Conservation (phyloP, 2,888 invertebrate species). For the Meandrusa payeni region DNA sequence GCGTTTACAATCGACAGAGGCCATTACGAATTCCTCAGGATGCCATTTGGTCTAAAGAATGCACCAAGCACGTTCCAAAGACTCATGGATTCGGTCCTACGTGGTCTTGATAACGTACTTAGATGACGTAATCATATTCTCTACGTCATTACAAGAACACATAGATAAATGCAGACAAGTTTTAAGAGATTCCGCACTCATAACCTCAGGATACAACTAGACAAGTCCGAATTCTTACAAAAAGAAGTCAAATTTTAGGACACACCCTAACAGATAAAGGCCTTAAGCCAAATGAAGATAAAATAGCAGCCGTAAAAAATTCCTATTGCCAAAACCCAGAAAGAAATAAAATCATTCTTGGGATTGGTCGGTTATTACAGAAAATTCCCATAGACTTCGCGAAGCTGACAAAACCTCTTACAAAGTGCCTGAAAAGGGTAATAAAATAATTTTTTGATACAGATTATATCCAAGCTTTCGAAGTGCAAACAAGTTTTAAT, state of each 20-base stretch:
- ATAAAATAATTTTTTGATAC: slow-evolving; percentile 7
- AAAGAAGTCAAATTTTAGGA: slow-evolving; percentile 37
- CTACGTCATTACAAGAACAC: slow-evolving; percentile 32
- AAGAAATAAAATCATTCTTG: slow-evolving; percentile 37
- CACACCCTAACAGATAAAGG: slow-evolving; percentile 38
- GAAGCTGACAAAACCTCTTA: slow-evolving; percentile 33
- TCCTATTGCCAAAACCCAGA: slow-evolving; percentile 32
- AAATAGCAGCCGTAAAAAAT: slow-evolving; percentile 30
- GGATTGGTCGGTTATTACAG: slow-evolving; percentile 36
- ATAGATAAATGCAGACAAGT: slow-evolving; percentile 29
- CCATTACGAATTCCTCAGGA: slow-evolving; percentile 39
- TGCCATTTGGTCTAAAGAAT: slow-evolving; percentile 40
- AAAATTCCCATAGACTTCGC: slow-evolving; percentile 31
- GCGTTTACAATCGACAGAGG: slow-evolving; percentile 37
- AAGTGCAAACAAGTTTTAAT: slow-evolving; percentile 24
- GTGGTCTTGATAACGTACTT: slow-evolving; percentile 36
- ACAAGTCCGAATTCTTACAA: slow-evolving; percentile 34
- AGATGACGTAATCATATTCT: slow-evolving; percentile 36
- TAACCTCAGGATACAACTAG: slow-evolving; percentile 26
- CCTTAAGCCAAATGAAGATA: slow-evolving; percentile 39
- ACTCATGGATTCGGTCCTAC: slow-evolving; percentile 39
- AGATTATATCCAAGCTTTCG: slow-evolving; percentile 25
- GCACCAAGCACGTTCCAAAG: slow-evolving; percentile 41
- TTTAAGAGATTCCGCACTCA: slow-evolving; percentile 31
- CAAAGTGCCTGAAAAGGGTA: slow-evolving; percentile 29